A percentile compares a stretch with the other conserved stretches of the same genome.
Evolutionary conservation across 2,888 invertebrate genomes (phyloP).

Genomic region (Chromoteleia sp.): DNA sequence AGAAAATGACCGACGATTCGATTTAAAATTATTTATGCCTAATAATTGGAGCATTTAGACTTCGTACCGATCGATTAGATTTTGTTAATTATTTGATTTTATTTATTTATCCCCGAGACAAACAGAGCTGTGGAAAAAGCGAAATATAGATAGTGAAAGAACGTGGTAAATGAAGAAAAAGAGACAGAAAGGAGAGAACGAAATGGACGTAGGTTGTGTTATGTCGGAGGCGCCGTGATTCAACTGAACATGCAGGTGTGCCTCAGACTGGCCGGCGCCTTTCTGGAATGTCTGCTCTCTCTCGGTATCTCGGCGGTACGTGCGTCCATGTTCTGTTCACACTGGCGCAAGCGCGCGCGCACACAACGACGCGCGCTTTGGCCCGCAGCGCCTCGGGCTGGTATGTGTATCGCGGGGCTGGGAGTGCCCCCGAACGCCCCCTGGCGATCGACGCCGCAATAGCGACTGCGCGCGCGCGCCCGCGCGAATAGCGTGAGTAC

Average conservation of each 20-base stretch:
- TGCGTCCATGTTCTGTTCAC: conserved; percentile 53
- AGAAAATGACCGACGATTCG: no score
- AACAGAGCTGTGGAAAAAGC: no score
- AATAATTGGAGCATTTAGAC: no score
- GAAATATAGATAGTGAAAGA: no score
- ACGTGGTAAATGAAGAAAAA: no score
- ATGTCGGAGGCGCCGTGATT: conserved; percentile 74
- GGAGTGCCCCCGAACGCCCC: conserved; percentile 48
- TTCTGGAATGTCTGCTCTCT: conserved; percentile 81
- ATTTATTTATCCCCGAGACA: no score
- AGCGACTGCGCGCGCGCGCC: not conserved
- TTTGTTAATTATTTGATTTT: no score
- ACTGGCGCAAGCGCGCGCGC: conserved; percentile 61
- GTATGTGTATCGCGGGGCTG: conserved; percentile 54
- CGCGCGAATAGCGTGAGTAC: conserved; percentile 15
- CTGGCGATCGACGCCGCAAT: conserved; percentile 45
- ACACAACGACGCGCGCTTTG: conserved; percentile 4
- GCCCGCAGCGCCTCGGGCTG: conserved; percentile 40
- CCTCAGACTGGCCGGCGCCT: conserved; percentile 84
- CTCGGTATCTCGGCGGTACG: conserved; percentile 24
- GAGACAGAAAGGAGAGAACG: conserved; percentile 42
- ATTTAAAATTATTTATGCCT: no score
- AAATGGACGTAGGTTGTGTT: conserved; percentile 78
- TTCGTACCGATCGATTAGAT: no score
- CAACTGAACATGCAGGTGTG: conserved; percentile 82